Evolutionary conservation across 2,797 vertebrate genomes (phyloP), one percentile per base, ranked within the genome.

Genomic region (Amblyopsis hoosieri): DNA sequence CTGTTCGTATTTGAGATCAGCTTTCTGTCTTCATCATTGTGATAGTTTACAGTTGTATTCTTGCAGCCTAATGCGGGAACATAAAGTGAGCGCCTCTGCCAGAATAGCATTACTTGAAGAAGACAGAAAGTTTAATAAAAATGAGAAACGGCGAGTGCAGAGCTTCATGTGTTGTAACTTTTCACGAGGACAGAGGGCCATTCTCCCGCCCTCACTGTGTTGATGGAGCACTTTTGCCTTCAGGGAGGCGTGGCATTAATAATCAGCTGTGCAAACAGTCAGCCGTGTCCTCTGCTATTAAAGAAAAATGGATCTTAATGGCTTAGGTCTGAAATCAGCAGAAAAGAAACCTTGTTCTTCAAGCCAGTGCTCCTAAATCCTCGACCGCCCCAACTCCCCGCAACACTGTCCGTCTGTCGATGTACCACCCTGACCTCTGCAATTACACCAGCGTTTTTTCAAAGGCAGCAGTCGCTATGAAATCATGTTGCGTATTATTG

Each of bases 251-350:
- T 59, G 70, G 71, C 54, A 74, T 81, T 79, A 92, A 93, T 87
- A 89, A 67, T 83, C 69, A 62, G 69, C 71, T 55, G 61, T 70
- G 80, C 74, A 42, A 45, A 23, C 52, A 29, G 13, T 86, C 64
- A 56, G 47, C 60, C 70, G 54, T 67, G 73, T 82, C 76, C 78
- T 86, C 81, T 80, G 81, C 86, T 91, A 89, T 90, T 89, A 89
- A 85, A 78, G 80, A 89, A 89, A 89, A 91, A 91, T 87, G 74
- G 76, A 92, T 88, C 81, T 60, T 91, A 92, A 92, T 87, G 82
- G 85, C 78, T 86, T 69, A 49, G 68, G 82, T 82, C 83, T 90
- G 78, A 87, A 89, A 85, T 83, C 14, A 42, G 70, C 74, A 74
- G 71, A 60, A 55, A 78, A 78, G 78, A 56, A 81, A 76, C 84